A percentile compares a stretch with the other conserved stretches of the same genome.
phyloP scores from a whole-genome alignment of 2,888 invertebrate genomes.

The Strigamia transsilvanica region DNA sequence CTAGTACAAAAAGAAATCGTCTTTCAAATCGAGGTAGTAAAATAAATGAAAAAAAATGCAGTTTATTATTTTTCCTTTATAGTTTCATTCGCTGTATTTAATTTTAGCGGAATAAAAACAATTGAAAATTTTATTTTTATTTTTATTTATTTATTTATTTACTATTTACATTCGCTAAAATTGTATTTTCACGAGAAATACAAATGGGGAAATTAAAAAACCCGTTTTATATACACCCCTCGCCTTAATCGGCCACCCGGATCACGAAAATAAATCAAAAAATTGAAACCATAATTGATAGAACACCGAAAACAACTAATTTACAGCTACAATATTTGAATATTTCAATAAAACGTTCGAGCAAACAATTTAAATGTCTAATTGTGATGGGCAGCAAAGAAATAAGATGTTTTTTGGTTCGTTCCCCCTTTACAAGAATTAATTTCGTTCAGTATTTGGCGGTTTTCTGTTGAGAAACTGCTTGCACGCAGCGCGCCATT shows the following conservation, averaged over 20 bases:
- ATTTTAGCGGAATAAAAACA: neutral
- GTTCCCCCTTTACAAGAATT: neutral
- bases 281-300: neutral
- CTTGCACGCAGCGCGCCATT: conserved; percentile 98
- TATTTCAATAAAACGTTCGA: neutral
- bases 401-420: neutral
- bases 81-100: neutral
- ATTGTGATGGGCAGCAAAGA: neutral
- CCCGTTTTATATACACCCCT: neutral
- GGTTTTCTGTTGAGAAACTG: conserved; percentile 76
- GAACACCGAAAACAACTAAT: neutral
- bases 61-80: neutral
- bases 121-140: neutral
- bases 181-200: no score
- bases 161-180: no score
- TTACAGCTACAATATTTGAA: no score
- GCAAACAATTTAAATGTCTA: neutral
- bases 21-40: neutral
- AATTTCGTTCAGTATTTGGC: conserved; percentile 62
- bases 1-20: neutral
- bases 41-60: no score
- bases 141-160: neutral
- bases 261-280: neutral
- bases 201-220: neutral
- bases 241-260: neutral